Percentiles rank a stretch among this genome's conserved stretches.
Conservation (phyloP, 2,113 vertebrate species). For the Phoxinus phoxinus region DNA sequence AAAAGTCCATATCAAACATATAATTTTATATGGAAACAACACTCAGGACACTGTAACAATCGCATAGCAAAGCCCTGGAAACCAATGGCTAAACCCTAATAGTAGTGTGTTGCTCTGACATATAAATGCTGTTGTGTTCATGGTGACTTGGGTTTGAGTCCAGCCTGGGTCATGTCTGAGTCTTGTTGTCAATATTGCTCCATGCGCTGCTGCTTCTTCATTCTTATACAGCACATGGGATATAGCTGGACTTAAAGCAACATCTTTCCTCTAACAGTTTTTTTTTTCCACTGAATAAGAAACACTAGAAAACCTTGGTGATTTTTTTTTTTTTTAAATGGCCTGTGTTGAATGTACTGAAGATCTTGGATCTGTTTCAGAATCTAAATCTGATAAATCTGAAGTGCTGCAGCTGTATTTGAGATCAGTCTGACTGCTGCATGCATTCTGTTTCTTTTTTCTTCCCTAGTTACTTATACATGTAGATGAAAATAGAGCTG, state of each 20-base stretch:
- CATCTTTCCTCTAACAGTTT: background rate
- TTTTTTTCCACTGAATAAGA: background rate
- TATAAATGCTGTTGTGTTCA: background rate
- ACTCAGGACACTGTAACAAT: no score
- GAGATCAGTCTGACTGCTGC: background rate
- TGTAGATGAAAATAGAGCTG: background rate
- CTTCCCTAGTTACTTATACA: background rate
- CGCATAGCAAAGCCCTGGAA: no score
- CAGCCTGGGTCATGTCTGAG: no score
- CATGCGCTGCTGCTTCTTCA: background rate
- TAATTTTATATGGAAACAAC: background rate
- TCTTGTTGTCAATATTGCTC: no score
- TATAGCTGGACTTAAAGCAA: background rate
- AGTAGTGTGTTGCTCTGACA: background rate
- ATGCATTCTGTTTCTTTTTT: background rate
- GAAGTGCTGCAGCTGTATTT: background rate
- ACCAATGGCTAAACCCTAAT: background rate
- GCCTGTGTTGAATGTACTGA: background rate
- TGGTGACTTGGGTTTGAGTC: no score
- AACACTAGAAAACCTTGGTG: background rate
- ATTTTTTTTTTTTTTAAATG: background rate
- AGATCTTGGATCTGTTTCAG: background rate
- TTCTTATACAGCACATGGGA: background rate
- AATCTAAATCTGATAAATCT: background rate
- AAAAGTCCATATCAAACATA: background rate